Evolutionary conservation across 1,140 invertebrate genomes (phyloP).

Genomic region (Drosophila mauritiana): DNA sequence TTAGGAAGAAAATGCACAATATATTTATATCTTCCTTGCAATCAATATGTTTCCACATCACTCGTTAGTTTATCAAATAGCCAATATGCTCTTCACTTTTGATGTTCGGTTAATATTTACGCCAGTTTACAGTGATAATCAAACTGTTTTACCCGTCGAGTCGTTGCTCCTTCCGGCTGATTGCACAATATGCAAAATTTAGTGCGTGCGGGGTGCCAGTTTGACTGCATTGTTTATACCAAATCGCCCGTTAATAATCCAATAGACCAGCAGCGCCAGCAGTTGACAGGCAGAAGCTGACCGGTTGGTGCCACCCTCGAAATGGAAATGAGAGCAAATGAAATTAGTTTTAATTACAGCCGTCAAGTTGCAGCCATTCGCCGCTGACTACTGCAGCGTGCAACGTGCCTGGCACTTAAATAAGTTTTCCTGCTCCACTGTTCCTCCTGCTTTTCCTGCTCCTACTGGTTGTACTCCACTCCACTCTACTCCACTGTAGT

Average conservation of each 20-base stretch:
- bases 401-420: slow-evolving; percentile 81
- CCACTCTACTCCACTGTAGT: slow-evolving; percentile 3
- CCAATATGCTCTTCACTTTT: slow-evolving; percentile 16
- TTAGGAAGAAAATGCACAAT: not conserved
- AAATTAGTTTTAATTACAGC: slow-evolving; percentile 82
- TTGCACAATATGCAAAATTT: slow-evolving; percentile 34
- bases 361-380: slow-evolving; percentile 68
- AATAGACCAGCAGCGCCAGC: slow-evolving; percentile 2
- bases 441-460: not conserved
- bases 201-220: slow-evolving; percentile 51
- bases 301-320: not conserved
- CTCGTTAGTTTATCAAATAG: not conserved
- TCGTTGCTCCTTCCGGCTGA: slow-evolving; percentile 45
- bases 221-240: slow-evolving; percentile 57
- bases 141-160: slow-evolving; percentile 27
- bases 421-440: slow-evolving; percentile 69
- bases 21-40: not conserved
- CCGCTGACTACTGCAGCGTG: slow-evolving; percentile 65
- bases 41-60: not conserved
- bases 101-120: not conserved
- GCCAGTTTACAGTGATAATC: slow-evolving; percentile 8
- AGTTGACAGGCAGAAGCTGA: slow-evolving; percentile 3
- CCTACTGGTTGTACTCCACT: slow-evolving; percentile 4
- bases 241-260: slow-evolving; percentile 71
- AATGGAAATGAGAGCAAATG: slow-evolving; percentile 73